Evolutionary conservation across 1,140 invertebrate genomes (phyloP).

Genomic region (Drosophila teissieri): DNA sequence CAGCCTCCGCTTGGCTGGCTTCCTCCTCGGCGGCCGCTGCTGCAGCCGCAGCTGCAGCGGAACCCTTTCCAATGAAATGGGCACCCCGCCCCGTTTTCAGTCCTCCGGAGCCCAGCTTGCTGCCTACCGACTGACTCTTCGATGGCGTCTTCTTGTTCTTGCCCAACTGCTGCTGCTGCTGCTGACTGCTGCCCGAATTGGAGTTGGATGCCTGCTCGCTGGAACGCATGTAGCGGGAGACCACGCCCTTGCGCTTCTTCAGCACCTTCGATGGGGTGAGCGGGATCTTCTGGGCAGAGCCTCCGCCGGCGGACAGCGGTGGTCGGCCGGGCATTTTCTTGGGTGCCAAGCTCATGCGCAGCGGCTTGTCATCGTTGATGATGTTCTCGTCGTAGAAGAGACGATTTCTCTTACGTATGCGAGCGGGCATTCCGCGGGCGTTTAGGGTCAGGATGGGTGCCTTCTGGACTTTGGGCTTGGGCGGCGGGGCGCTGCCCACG

Average conservation of each 20-base stretch:
- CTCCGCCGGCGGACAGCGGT: conserved; percentile 35
- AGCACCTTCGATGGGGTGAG: conserved; percentile 85
- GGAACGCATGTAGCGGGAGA: conserved; percentile 78
- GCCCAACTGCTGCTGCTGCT: conserved; percentile 7
- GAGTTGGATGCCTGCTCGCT: conserved; percentile 74
- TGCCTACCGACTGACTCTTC: conserved; percentile 13
- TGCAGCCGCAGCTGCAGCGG: conserved; percentile 35
- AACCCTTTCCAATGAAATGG: conserved; percentile 19
- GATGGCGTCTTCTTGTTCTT: conserved; percentile 35
- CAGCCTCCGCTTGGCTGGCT: conserved; percentile 44
- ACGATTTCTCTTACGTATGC: conserved; percentile 95
- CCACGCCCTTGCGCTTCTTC: conserved; percentile 84
- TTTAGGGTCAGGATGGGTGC: conserved; percentile 91
- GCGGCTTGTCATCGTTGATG: conserved; percentile 91
- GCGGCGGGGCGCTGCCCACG: conserved; percentile 90
- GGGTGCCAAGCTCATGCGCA: conserved; percentile 86
- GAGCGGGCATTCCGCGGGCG: conserved; percentile 93
- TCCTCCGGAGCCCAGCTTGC: conserved; percentile 7
- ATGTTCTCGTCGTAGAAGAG: conserved; percentile 96
- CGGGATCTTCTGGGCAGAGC: conserved; percentile 77
- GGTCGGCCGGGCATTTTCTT: conserved; percentile 78
- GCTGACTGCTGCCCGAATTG: conserved; percentile 24
- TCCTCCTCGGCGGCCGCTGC: conserved; percentile 39
- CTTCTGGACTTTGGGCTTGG: conserved; percentile 88
- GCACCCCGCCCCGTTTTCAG: conserved; percentile 7